Conservation (phyloP, 2,797 vertebrate species). For the Oryzias sinensis region DNA sequence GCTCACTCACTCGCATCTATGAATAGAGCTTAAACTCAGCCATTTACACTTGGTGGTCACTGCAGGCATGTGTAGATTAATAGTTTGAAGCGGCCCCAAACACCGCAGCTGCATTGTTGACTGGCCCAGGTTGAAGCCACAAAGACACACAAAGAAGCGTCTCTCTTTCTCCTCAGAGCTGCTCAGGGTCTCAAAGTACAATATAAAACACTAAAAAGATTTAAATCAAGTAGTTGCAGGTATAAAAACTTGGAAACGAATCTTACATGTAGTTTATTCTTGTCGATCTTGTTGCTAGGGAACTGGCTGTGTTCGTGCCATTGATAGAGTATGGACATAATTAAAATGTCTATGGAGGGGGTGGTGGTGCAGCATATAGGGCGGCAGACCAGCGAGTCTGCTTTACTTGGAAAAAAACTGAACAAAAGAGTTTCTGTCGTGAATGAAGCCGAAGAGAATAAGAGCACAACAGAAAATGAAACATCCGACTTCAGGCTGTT, state of each 20-base stretch:
- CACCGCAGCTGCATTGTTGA: slow-evolving; percentile 75
- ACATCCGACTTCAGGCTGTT: too few species aligned
- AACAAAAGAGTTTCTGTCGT: slow-evolving; percentile 17
- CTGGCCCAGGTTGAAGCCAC: slow-evolving; percentile 59
- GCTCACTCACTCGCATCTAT: slow-evolving; percentile 78
- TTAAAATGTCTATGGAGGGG: slow-evolving; percentile 70
- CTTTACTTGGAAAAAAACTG: slow-evolving; percentile 4
- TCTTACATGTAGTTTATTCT: slow-evolving; percentile 76
- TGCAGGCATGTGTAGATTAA: slow-evolving; percentile 75
- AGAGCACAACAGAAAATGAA: too few species aligned
- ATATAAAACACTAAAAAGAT: slow-evolving; percentile 4
- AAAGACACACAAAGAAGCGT: slow-evolving; percentile 26
- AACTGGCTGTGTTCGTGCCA: slow-evolving; percentile 75
- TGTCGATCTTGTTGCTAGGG: slow-evolving; percentile 80
- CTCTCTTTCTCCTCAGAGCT: slow-evolving; percentile 24
- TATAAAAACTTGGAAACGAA: slow-evolving; percentile 70
- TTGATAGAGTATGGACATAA: slow-evolving; percentile 74
- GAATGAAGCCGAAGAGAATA: too few species aligned
- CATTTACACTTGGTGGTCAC: slow-evolving; percentile 75
- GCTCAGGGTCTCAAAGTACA: slow-evolving; percentile 18
- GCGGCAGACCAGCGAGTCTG: slow-evolving; percentile 25
- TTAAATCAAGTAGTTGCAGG: slow-evolving; percentile 52
- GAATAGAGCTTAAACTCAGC: slow-evolving; percentile 77
- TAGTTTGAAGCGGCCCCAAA: slow-evolving; percentile 71
- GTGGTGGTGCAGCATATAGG: slow-evolving; percentile 50